Evolutionary conservation across 2,113 vertebrate genomes (phyloP).

Genomic region (Dicentrarchus labrax): DNA sequence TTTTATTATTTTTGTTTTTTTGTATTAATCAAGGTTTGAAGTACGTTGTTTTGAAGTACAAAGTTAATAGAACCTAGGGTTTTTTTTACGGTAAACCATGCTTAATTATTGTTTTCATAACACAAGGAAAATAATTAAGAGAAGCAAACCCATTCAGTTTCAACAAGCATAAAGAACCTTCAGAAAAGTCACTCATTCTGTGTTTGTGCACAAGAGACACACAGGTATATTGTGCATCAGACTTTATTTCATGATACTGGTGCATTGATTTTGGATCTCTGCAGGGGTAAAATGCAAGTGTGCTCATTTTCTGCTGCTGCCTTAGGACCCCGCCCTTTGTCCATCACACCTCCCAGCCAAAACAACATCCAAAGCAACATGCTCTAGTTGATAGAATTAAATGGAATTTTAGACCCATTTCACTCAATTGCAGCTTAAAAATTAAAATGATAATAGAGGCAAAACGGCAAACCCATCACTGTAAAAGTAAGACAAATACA

Average conservation of each 20-base stretch:
- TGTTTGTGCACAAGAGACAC: slow-evolving; percentile 1
- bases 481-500: background rate
- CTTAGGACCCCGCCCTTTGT: background rate
- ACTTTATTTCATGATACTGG: slow-evolving; percentile 25
- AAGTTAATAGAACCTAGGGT: background rate
- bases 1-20: slow-evolving; percentile 9
- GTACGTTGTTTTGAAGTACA: background rate
- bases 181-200: background rate
- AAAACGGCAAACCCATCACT: background rate
- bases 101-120: background rate
- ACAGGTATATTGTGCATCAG: slow-evolving; percentile 1
- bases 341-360: slow-evolving; percentile 4
- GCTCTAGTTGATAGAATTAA: background rate
- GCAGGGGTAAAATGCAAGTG: slow-evolving; percentile 1
- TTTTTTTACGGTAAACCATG: background rate
- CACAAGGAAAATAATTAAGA: background rate
- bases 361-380: background rate
- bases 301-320: slow-evolving; percentile 11
- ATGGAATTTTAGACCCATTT: slow-evolving; percentile 10
- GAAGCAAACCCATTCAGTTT: background rate
- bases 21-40: background rate
- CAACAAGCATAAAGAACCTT: slow-evolving; percentile 7
- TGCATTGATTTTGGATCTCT: slow-evolving; percentile 15
- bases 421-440: background rate
- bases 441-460: slow-evolving; percentile 7